Conservation (phyloP, 2,797 vertebrate genomes). For the Bradypodion ventrale region DNA sequence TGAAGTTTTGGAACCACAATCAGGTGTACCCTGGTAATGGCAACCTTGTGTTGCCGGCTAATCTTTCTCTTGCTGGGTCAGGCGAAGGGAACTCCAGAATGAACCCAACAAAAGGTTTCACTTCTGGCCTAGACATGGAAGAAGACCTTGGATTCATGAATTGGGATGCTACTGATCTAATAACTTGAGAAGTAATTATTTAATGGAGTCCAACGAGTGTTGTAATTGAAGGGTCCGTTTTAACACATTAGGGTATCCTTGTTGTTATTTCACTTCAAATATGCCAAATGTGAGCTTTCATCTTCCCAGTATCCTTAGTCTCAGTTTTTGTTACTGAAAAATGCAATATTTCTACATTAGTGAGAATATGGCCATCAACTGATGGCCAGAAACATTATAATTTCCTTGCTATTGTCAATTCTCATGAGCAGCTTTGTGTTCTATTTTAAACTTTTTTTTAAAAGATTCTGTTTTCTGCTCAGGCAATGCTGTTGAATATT, state of each 20-base stretch:
- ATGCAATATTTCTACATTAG: not conserved
- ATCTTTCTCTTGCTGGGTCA: no score
- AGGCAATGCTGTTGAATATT: not conserved
- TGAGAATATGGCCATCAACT: not conserved
- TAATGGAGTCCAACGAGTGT: no score
- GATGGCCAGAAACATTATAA: not conserved
- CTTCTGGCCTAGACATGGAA: no score
- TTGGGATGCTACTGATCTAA: no score
- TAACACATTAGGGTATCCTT: not conserved
- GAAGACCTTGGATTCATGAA: no score
- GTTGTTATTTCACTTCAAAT: not conserved
- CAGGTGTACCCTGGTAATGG: no score
- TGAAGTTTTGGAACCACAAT: no score
- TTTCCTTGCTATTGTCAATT: not conserved
- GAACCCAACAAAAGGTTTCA: no score
- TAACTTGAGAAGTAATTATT: no score
- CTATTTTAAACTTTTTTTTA: not conserved
- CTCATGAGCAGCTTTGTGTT: not conserved
- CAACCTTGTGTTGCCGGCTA: no score
- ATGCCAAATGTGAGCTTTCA: no score
- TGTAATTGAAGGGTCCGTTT: not conserved
- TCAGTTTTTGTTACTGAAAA: not conserved
- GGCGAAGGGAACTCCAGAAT: no score
- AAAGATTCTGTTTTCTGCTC: not conserved
- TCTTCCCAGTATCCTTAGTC: not conserved